Base-by-base conservation (phyloP, 2,797 vertebrate genomes). In the Arrhamphus sclerolepis region DNA sequence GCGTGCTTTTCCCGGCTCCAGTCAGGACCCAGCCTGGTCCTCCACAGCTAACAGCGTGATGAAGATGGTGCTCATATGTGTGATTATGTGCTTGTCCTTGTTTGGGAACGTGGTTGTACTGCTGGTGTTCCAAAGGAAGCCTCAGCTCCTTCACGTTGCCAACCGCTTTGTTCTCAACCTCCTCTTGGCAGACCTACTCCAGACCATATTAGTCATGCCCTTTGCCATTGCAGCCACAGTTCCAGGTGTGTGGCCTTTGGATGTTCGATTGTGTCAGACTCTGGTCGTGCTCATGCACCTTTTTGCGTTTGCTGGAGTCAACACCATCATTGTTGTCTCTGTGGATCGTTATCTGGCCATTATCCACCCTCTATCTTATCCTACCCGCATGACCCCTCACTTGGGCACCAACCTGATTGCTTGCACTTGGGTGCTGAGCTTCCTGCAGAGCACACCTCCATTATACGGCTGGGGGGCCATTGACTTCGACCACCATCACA, bases 101-200 rank as follows among this genome's bases (percentile, higher is more conserved):
- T 91, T 96, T 7, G 95, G 94, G 39, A 97, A 96, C 26, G 82
- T 95, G 29, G 90, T 95, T 55, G 93, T 97, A 19, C 89, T 93
- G 39, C 81, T 95, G 56, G 95, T 95, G 62, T 91, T 96, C 81
- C 94, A 95, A 76, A 92, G 93, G 70, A 96, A 96, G 84, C 95
- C 95, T 0, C 93, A 96, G 84, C 91, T 97, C 22, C 90, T 96
- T 19, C 95, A 96, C 2, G 94, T 96, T 31, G 93, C 95, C 75
- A 96, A 97, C 75, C 93, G 94, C 55, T 96, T 97, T 19, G 93
- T 96, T 66, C 94, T 96, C 72, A 96, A 96, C 88, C 92, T 96
- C 56, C 92, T 96, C 18, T 39, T 95, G 77, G 94, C 95, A 0
- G 95, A 96, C 69, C 89, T 97, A 0, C 91, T 96, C 24, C 95